Evolutionary conservation across 2,888 invertebrate species (phyloP).

Genomic region (Celastrina argiolus): DNA sequence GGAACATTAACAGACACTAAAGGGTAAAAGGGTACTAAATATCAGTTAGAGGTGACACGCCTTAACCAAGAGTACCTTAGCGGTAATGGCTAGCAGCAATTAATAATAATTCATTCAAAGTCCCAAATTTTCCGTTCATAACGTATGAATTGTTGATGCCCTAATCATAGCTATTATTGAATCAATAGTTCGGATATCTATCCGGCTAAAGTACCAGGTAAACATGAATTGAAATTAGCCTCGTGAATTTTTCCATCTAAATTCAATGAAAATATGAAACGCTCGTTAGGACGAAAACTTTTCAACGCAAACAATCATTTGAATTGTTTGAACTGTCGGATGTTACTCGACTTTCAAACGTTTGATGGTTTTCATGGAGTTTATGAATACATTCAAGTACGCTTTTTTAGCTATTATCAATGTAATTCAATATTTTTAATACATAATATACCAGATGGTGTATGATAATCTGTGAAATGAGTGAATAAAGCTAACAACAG

Average conservation of each 20-base stretch:
- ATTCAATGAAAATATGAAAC: background rate
- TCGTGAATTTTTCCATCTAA: constrained; percentile 8
- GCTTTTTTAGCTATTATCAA: too few species aligned
- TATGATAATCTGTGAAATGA: too few species aligned
- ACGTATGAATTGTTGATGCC: background rate
- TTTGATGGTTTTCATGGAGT: background rate
- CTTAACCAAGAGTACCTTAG: background rate
- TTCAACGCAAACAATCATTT: constrained; percentile 5
- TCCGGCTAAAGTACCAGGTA: background rate
- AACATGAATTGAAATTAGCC: background rate
- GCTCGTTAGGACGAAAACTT: background rate
- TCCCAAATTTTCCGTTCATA: background rate
- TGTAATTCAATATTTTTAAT: too few species aligned
- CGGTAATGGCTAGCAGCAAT: background rate
- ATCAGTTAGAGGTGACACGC: background rate
- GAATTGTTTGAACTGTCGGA: background rate
- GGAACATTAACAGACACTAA: background rate
- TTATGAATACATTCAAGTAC: too few species aligned
- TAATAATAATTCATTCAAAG: background rate
- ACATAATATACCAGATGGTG: too few species aligned
- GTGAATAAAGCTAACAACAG: too few species aligned
- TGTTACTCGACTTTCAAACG: background rate
- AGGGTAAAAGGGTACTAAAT: background rate
- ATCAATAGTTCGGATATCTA: constrained; percentile 5
- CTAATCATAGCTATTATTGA: background rate